Percentiles rank a stretch among this genome's conserved stretches.
phyloP scores from a whole-genome alignment of 2,797 vertebrate genomes.

The Poecile montanus region DNA sequence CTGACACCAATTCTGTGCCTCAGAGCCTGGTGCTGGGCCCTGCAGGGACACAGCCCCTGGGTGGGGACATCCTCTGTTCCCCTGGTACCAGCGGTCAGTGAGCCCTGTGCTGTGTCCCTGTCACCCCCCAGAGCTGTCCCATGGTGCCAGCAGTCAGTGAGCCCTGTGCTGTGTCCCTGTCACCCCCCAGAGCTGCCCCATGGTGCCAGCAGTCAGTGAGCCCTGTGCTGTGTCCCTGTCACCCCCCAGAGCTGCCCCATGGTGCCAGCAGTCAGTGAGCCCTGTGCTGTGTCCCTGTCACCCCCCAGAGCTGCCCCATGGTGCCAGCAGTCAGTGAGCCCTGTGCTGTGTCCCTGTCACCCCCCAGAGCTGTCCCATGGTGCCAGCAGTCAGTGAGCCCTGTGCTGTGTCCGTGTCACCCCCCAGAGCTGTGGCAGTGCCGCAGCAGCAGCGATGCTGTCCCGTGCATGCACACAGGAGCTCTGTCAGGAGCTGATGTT shows the following conservation, averaged over 20 bases:
- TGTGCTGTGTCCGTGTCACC: accelerated
- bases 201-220: background rate
- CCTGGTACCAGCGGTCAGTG: accelerated
- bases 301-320: background rate
- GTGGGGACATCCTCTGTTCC: accelerated
- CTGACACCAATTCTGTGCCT: background rate
- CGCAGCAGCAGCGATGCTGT: background rate
- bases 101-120: accelerated
- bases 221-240: background rate
- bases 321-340: background rate
- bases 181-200: background rate
- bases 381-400: background rate
- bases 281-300: accelerated
- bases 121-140: background rate
- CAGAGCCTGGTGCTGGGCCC: background rate
- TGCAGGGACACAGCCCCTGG: accelerated
- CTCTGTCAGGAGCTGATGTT: background rate
- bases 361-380: background rate
- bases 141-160: background rate
- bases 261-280: background rate
- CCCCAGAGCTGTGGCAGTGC: background rate
- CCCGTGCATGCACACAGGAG: background rate
- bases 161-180: background rate
- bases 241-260: background rate
- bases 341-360: background rate